Percentiles rank a stretch among this genome's conserved stretches.
These are phyloP conservation scores for Lasioglossum figueresi DNA, from an alignment of 2,888 invertebrate species.

Conservation along the genomic window DNA sequence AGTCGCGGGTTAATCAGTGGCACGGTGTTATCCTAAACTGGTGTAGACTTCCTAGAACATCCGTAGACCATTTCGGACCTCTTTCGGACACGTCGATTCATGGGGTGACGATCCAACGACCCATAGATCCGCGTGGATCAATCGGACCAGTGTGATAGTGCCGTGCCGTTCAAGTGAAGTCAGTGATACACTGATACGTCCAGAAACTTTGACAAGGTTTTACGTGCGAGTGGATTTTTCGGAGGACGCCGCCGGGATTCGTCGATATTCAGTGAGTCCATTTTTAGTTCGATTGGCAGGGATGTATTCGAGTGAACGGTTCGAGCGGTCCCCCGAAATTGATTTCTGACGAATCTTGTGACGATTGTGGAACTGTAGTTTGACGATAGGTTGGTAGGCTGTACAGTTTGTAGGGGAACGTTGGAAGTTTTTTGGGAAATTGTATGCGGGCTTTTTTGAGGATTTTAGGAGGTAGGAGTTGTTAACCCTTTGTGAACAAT, in stretches of 20 bases:
- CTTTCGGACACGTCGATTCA: neutral
- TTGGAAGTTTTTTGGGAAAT: neutral
- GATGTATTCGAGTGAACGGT: neutral
- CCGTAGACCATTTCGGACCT: neutral
- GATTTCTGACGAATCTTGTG: neutral
- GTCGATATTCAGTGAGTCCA: conserved; percentile 32
- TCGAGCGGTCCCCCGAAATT: neutral
- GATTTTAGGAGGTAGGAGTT: neutral
- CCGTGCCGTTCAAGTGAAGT: conserved; percentile 70
- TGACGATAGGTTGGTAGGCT: neutral
- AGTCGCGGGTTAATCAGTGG: neutral
- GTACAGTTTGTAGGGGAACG: neutral
- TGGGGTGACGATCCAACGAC: neutral
- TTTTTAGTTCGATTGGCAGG: neutral
- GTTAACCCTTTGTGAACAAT: neutral
- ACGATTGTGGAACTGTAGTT: neutral
- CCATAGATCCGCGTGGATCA: neutral
- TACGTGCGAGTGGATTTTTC: conserved; percentile 38
- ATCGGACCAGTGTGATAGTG: conserved; percentile 63
- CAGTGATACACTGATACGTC: conserved; percentile 60
- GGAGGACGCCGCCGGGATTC: neutral
- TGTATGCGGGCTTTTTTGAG: neutral
- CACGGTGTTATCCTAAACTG: neutral
- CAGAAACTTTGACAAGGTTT: neutral
- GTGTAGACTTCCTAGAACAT: neutral